Evolutionary conservation across 2,797 vertebrate genomes (phyloP).

Genomic region (Alosa sapidissima): DNA sequence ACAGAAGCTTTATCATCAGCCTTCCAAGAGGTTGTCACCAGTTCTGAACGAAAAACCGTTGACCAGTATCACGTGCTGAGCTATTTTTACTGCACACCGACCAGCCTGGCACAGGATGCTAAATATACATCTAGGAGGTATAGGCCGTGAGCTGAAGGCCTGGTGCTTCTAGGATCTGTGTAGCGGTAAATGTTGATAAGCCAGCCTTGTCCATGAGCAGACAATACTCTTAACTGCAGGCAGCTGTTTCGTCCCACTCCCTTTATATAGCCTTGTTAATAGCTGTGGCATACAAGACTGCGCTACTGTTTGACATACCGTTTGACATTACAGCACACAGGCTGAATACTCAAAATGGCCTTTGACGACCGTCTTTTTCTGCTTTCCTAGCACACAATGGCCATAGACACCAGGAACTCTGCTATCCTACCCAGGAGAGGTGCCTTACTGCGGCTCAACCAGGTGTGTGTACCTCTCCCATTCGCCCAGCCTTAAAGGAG

Average conservation of each 20-base stretch:
- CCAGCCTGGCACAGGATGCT: neutral
- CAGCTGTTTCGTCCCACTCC: neutral
- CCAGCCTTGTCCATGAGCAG: neutral
- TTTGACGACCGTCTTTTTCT: neutral
- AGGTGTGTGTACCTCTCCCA: constrained; percentile 70
- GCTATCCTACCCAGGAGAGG: constrained; percentile 89
- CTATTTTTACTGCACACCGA: neutral
- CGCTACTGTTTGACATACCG: too few species aligned
- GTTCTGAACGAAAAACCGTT: neutral
- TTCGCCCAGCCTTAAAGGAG: neutral
- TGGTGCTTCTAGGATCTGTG: neutral
- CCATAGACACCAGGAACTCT: constrained; percentile 90
- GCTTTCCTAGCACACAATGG: constrained; percentile 82
- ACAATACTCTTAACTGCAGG: neutral
- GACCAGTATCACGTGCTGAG: neutral
- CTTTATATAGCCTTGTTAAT: neutral
- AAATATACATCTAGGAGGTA: neutral
- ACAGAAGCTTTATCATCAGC: neutral
- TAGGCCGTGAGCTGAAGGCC: neutral
- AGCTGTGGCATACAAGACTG: neutral
- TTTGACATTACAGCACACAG: neutral
- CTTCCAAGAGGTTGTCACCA: neutral
- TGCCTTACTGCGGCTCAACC: constrained; percentile 90
- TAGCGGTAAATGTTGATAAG: neutral
- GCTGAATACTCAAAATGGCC: neutral